phyloP scores from a whole-genome alignment of 2,113 vertebrate genomes.

The Ptyas mucosa region DNA sequence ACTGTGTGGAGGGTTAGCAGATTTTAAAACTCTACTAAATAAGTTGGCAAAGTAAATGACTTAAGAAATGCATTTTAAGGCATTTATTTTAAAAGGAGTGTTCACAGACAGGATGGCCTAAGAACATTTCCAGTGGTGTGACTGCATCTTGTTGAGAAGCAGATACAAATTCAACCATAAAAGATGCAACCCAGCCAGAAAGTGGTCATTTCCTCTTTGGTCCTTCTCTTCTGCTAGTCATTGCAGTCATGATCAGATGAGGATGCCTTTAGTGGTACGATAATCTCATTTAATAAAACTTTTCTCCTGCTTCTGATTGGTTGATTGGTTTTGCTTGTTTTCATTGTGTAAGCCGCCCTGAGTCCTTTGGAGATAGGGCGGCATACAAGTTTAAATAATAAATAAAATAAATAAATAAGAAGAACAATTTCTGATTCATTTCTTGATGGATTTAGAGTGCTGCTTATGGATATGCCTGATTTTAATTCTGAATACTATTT shows the following conservation, averaged over 20 bases:
- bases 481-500: not conserved
- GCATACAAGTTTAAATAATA: too few species aligned
- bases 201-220: not conserved
- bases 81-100: not conserved
- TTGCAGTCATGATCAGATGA: not conserved
- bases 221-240: not conserved
- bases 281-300: not conserved
- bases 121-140: not conserved
- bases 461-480: not conserved
- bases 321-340: too few species aligned
- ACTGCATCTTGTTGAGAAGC: too few species aligned
- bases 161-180: not conserved
- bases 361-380: too few species aligned
- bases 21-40: not conserved
- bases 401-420: too few species aligned
- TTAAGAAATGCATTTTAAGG: not conserved
- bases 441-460: not conserved
- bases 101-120: not conserved
- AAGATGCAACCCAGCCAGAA: not conserved
- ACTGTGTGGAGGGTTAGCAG: not conserved
- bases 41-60: not conserved
- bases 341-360: too few species aligned
- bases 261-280: not conserved
- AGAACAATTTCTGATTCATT: not conserved
- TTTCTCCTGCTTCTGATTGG: not conserved